These are phyloP conservation scores for Danaus chrysippus DNA, from an alignment of 2,888 invertebrate genomes.

Conservation along the genomic window DNA sequence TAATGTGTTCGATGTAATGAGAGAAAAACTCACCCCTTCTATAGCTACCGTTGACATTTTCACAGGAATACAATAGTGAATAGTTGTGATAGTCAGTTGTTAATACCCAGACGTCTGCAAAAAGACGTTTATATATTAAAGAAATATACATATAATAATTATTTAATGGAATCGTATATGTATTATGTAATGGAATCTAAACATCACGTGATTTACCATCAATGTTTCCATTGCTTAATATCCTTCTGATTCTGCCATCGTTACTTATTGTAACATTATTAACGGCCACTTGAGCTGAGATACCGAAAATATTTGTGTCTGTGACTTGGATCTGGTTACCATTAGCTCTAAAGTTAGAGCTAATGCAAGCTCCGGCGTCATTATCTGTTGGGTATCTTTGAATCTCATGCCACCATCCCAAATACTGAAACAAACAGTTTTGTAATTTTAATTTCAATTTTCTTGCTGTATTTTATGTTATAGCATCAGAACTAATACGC, in stretches of 20 bases:
- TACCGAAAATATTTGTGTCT: constrained; percentile 47
- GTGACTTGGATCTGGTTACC: constrained; percentile 43
- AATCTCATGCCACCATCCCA: constrained; percentile 68
- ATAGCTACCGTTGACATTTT: constrained; percentile 47
- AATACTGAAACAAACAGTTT: constrained; percentile 45
- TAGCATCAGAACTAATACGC: background rate
- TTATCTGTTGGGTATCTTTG: constrained; percentile 52
- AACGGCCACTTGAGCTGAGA: constrained; percentile 37
- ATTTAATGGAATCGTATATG: background rate
- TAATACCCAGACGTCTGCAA: constrained; percentile 59
- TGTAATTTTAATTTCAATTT: background rate
- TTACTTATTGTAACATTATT: constrained; percentile 41
- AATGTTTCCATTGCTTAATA: constrained; percentile 36
- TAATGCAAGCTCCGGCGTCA: constrained; percentile 50
- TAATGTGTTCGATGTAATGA: background rate
- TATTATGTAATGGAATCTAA: background rate
- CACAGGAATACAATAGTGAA: constrained; percentile 61
- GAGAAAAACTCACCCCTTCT: constrained; percentile 47
- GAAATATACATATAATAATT: background rate
- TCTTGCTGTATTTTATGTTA: too few species aligned
- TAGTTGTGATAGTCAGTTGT: constrained; percentile 62
- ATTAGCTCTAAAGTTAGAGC: constrained; percentile 43
- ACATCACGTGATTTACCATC: constrained; percentile 33
- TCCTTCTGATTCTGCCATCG: constrained; percentile 50
- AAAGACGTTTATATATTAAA: background rate